Evolutionary conservation across 2,113 vertebrate genomes (phyloP), one percentile per base, ranked within the genome.

Genomic region (Piaya cayana): DNA sequence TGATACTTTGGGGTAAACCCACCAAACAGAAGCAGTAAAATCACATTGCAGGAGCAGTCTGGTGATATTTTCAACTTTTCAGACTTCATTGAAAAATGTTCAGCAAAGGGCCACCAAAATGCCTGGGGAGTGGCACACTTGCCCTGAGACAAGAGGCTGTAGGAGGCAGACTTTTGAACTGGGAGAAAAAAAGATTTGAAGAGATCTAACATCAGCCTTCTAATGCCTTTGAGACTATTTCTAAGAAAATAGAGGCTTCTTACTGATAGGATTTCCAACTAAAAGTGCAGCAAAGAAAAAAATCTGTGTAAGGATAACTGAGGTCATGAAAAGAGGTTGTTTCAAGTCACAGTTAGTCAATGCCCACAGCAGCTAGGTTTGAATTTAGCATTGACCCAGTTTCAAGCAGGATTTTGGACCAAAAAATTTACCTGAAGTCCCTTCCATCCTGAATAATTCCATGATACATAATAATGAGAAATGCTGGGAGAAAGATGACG

Each of bases 51-150:
- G 50, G n/a, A 86, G 15, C 2, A 19, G 7, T 80, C 65, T 17
- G 3, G 15, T 58, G 19, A 6, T 17, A 18, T 76, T 90, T 91
- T 71, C 8, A 72, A 6, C 15, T 39, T 15, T 82, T 63, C 7
- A 15, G 49, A 50, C 10, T 63, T 42, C 5, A 13, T 25, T 45
- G 8, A 2, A 37, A 67, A 80, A 64, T 11, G 5, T 11, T 70
- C 15, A 58, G 11, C 8, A 75, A 39, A 68, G 6, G 10, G 2
- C 8, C 34, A 53, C 5, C 27, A 37, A 75, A 71, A 23, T 26
- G 0, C 2, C 8, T 25, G 34, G 25, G 11, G 11, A n/a, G 2
- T 22, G 0, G 1, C 36, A 2, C 9, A 3, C 3, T 42, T 75
- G 11, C 2, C 37, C 5, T 50, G 8, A 17, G 26, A 75, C 4